Conservation (phyloP, 2,888 invertebrate genomes). For the Hesperia comma region DNA sequence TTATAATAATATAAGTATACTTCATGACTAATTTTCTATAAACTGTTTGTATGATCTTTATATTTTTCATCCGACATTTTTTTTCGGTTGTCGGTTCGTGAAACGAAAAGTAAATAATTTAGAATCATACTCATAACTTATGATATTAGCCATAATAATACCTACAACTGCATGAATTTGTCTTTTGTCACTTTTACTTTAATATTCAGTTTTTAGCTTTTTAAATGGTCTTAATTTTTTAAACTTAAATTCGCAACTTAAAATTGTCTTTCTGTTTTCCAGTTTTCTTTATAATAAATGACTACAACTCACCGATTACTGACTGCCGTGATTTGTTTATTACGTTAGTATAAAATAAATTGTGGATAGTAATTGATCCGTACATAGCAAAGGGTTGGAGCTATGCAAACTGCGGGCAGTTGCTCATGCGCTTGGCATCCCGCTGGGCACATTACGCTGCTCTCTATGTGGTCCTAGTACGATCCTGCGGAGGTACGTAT, state of each 20-base stretch:
- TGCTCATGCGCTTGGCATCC: conserved; percentile 29
- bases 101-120: too few relatives aligned
- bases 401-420: conserved; percentile 17
- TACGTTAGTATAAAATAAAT: conserved; percentile 6
- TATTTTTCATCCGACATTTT: too few relatives aligned
- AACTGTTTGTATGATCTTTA: too few relatives aligned
- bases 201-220: too few relatives aligned
- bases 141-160: too few relatives aligned
- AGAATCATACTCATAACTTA: too few relatives aligned
- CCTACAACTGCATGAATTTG: too few relatives aligned
- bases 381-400: conserved; percentile 22
- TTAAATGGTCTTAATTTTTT: not conserved
- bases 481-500: conserved; percentile 11
- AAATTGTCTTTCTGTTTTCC: not conserved
- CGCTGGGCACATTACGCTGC: conserved; percentile 29
- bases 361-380: conserved; percentile 29
- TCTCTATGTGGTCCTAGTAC: conserved; percentile 15
- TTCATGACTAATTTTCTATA: too few relatives aligned
- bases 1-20: too few relatives aligned
- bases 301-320: not conserved
- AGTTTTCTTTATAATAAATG: not conserved
- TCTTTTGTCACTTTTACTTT: too few relatives aligned
- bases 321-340: conserved; percentile 8
- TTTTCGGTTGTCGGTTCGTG: too few relatives aligned
- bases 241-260: not conserved